These are phyloP conservation scores for Phrynocephalus guinanensis DNA, from an alignment of 2,797 vertebrate genomes.

Conservation along the genomic window DNA sequence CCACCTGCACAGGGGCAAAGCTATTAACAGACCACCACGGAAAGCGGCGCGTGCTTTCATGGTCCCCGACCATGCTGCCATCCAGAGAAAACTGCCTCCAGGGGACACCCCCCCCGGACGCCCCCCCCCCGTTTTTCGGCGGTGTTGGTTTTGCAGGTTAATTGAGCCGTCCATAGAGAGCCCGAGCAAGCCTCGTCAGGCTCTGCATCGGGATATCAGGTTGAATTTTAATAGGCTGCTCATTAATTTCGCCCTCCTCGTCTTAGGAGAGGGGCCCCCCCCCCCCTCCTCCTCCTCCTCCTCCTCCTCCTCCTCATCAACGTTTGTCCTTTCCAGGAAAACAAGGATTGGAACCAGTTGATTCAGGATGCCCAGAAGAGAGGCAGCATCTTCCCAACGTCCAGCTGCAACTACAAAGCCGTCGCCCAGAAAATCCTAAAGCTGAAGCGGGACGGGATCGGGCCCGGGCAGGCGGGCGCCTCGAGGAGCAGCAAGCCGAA, in stretches of 20 bases:
- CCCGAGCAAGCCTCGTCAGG: not conserved
- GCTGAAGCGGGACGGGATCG: not conserved
- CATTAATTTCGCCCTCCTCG: not conserved
- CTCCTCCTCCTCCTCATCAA: too few relatives aligned
- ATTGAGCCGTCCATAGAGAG: not conserved
- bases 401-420: constrained; percentile 71
- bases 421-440: constrained; percentile 79
- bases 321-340: constrained; percentile 73
- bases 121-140: not conserved
- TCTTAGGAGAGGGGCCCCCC: too few relatives aligned
- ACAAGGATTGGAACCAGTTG: constrained; percentile 83
- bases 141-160: not conserved
- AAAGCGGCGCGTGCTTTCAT: constrained; percentile 9
- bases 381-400: constrained; percentile 79
- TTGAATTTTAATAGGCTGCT: not conserved
- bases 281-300: fast-evolving
- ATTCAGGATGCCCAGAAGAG: constrained; percentile 84
- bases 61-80: too few relatives aligned
- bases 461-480: constrained; percentile 16
- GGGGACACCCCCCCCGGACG: not conserved
- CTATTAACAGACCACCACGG: not conserved
- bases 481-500: constrained; percentile 12
- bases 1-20: not conserved
- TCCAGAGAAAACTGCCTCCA: not conserved
- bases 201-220: not conserved